Conservation (phyloP, 2,113 vertebrate genomes). For the Antechinus flavipes region DNA sequence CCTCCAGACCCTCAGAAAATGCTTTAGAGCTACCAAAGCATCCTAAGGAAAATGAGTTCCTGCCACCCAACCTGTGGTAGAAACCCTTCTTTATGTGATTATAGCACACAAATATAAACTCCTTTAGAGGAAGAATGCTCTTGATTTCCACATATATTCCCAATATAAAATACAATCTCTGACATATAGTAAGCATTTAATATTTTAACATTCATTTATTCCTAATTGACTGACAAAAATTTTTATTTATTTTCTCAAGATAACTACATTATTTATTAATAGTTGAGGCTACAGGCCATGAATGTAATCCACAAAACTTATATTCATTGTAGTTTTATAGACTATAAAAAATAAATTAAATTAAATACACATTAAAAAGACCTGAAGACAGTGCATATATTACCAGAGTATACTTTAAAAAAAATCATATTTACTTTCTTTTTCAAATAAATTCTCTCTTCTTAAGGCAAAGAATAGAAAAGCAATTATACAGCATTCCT, state of each 20-base stretch:
- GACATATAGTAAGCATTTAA: background rate
- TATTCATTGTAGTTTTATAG: background rate
- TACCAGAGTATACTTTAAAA: background rate
- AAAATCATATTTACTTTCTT: constrained; percentile 39
- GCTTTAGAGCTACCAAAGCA: background rate
- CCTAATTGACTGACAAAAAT: constrained; percentile 36
- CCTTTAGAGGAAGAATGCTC: background rate
- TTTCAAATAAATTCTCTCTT: constrained; percentile 68
- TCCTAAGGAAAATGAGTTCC: background rate
- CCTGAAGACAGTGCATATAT: constrained; percentile 20
- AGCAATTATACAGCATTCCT: constrained; percentile 44
- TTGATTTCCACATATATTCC: background rate
- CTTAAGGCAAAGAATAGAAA: constrained; percentile 55
- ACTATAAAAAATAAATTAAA: constrained; percentile 22
- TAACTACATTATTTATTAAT: constrained; percentile 24
- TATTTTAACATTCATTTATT: background rate
- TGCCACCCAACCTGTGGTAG: too few species aligned
- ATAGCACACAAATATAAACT: background rate
- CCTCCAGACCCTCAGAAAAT: background rate
- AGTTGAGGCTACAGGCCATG: constrained; percentile 11
- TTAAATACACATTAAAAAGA: constrained; percentile 35
- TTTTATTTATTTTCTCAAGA: constrained; percentile 58
- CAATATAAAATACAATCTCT: background rate
- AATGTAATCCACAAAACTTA: constrained; percentile 47
- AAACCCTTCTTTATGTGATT: background rate